Percentiles rank a stretch among this genome's conserved stretches.
Evolutionary conservation across 92 coral and sea anemone species (phyloP).

Genomic region (Zoanthus gigantus): DNA sequence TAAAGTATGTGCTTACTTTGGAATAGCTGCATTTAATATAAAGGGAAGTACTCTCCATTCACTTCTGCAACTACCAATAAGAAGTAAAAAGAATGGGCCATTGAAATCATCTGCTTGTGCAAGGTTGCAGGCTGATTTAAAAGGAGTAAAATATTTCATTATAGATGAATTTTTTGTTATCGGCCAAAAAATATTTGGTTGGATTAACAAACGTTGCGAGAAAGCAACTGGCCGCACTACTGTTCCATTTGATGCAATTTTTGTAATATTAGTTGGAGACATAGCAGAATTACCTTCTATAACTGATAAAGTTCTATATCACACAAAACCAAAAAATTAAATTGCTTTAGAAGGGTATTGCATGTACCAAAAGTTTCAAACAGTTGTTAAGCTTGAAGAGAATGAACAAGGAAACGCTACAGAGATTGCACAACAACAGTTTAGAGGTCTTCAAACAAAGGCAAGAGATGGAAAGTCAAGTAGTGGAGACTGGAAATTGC

Average conservation of each 20-base stretch:
- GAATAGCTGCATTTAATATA: conserved; percentile 34
- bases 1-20: conserved; percentile 24
- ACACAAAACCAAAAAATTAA: conserved; percentile 52
- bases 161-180: conserved; percentile 60
- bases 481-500: conserved; percentile 58
- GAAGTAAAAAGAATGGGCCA: conserved; percentile 40
- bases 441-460: conserved; percentile 49
- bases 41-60: conserved; percentile 67
- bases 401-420: neutral
- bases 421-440: conserved; percentile 23
- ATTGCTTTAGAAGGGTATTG: conserved; percentile 33
- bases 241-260: conserved; percentile 64
- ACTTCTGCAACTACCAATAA: conserved; percentile 58
- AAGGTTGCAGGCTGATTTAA: conserved; percentile 49
- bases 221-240: conserved; percentile 60
- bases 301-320: conserved; percentile 57
- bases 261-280: conserved; percentile 64
- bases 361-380: conserved; percentile 61
- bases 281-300: conserved; percentile 47
- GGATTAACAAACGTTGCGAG: conserved; percentile 63
- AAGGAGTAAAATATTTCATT: conserved; percentile 51
- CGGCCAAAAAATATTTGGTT: conserved; percentile 65
- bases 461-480: conserved; percentile 69
- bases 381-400: conserved; percentile 42
- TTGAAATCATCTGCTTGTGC: conserved; percentile 32